Base-by-base conservation (phyloP, 1,140 invertebrate species). In the Drosophila punjabiensis region DNA sequence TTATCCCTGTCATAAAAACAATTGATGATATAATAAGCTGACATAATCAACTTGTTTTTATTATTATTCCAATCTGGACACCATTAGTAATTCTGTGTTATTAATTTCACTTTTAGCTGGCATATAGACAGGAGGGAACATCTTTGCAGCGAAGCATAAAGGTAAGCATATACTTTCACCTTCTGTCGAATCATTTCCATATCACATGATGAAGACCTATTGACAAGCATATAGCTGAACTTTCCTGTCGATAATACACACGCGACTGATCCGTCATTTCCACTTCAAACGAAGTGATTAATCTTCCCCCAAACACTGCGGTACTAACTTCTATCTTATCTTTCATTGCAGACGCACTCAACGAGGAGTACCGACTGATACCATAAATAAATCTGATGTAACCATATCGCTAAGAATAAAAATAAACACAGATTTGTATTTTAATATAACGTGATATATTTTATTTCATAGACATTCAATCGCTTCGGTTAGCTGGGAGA, bases 401-500 rank as follows among this genome's bases (percentile, higher is more conserved):
- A 30, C 16, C 35, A 41, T 30, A 14, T 14, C 1, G 16, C 41
- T 53, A 24, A 24, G 30, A 84, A 85, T 81, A 78, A 78, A 83
- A 70, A 64, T 28, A 37, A 50, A 45, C 60, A 43, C 35, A 28
- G 33, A 59, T 47, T 28, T 53, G n/a, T 67, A 64, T 79, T 58
- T 79, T 81, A 75, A 79, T 82, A 85, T 89, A 89, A 89, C 85
- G 86, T 89, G 86, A 89, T 82, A 89, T 90, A 89, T 69, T 90
- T 89, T 85, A 88, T 88, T 81, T 86, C 82, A 84, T 89, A 89
- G 85, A 89, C 86, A 89, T 90, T 90, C 71, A 89, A 48, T 79
- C 43, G 56, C 39, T 79, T 79, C 63, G 28, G 56, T 79, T 65
- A 50, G 52, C 45, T 66, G 61, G 60, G 68, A 71, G 68, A 64